Evolutionary conservation across 1,140 invertebrate genomes (phyloP), one percentile per base, ranked within the genome.

Genomic region (Sesamia nonagrioides): DNA sequence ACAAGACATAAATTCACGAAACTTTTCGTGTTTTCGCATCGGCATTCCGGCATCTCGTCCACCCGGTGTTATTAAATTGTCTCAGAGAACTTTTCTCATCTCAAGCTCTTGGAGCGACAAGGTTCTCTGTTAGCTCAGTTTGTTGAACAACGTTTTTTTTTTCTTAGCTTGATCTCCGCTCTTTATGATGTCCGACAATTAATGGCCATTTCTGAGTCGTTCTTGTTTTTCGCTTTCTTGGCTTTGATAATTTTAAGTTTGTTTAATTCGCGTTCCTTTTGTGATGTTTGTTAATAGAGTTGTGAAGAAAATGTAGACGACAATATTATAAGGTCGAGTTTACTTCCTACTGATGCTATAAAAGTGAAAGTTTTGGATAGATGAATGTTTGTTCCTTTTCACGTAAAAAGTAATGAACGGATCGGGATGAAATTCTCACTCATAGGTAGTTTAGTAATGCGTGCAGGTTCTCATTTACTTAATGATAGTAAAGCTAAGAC

Each of bases 51-150:
- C 77, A 76, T 82, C 82, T 83, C 84, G 86, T 87, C 82, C 85
- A 72, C 81, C 81, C 76, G 79, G 27, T 84, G 85, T 92, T 93
- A 93, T 91, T 92, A 92, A 93, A 91, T 93, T 91, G 87, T 88
- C 84, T 84, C 84, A 73, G 71, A 77, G 80, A 92, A 93, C 80
- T 93, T 93, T 92, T 92, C 90, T 90, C 91, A 92, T 92, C 88
- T 89, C 83, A 75, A 77, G 83, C 82, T 78, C 82, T 82, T 1
- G 61, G 74, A 77, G 77, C 77, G 85, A 80, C 83, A 76, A 82
- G 78, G 80, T 88, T 89, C 81, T 88, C 79, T 81, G 82, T 86
- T 86, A 86, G 72, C 63, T 61, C 68, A 71, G 69, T 79, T 82
- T 80, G 81, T 83, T 75, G 84, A 86, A 71, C 73, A 78, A 82